phyloP scores from a whole-genome alignment of 2,797 vertebrate genomes.

The Aplochiton taeniatus region DNA sequence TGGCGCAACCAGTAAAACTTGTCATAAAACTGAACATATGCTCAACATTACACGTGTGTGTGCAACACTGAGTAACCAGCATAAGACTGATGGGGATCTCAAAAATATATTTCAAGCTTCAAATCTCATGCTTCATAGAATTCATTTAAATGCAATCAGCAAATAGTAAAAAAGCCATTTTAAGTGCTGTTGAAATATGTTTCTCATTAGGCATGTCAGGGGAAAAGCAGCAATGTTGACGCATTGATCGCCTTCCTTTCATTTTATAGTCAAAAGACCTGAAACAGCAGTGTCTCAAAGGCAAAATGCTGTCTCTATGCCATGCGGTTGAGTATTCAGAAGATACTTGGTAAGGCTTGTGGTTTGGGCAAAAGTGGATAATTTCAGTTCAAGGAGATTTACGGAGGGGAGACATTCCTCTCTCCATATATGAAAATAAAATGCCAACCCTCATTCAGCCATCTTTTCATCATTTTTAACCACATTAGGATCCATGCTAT shows the following conservation, averaged over 20 bases:
- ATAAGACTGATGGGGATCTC: slow-evolving; percentile 40
- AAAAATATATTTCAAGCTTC: slow-evolving; percentile 31
- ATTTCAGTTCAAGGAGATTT: slow-evolving; percentile 46
- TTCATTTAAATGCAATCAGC: slow-evolving; percentile 69
- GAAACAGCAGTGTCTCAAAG: slow-evolving; percentile 57
- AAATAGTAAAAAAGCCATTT: slow-evolving; percentile 32
- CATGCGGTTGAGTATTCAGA: slow-evolving; percentile 58
- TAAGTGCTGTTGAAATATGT: slow-evolving; percentile 60
- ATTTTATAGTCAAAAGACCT: slow-evolving; percentile 6
- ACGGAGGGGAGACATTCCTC: slow-evolving; percentile 13
- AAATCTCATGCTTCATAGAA: slow-evolving; percentile 37
- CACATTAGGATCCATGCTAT: slow-evolving; percentile 26
- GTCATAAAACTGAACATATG: slow-evolving; percentile 66
- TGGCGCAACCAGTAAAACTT: slow-evolving; percentile 42
- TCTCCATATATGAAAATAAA: slow-evolving; percentile 63
- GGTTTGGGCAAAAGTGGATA: slow-evolving; percentile 51
- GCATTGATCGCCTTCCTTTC: slow-evolving; percentile 56
- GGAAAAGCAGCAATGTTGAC: slow-evolving; percentile 43
- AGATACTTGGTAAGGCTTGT: slow-evolving; percentile 56
- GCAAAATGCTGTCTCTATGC: slow-evolving; percentile 36
- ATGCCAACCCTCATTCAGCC: slow-evolving; percentile 16
- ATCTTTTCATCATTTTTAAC: slow-evolving; percentile 51
- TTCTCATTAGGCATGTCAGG: slow-evolving; percentile 62
- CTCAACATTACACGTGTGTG: slow-evolving; percentile 27
- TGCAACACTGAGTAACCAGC: slow-evolving; percentile 57